Evolutionary conservation across 1,140 invertebrate species (phyloP), one percentile per base, ranked within the genome.

Genomic region (Gryon sp.): DNA sequence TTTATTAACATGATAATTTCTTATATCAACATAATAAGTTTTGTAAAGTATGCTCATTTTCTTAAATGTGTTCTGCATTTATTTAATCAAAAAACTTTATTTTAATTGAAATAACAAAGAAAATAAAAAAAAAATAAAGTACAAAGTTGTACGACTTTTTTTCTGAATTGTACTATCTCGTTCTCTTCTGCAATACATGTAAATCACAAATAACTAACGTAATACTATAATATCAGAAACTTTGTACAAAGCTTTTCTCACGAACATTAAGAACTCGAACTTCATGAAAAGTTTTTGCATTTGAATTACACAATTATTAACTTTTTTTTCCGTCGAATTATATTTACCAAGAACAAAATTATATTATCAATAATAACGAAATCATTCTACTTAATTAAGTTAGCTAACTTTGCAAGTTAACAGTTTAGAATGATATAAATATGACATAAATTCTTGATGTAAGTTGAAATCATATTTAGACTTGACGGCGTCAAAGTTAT

Each of bases 251-350:
- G 65, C 65, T 69, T 69, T 69, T 69, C 65, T 40, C 43, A 16
- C 43, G 30, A 69, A 68, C 52, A 50, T 41, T 24, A 52, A 52
- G 26, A 70, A 32, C 43, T 69, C 22, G 0, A 65, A 53, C 46
- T 53, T 46, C 7, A 11, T n/a, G 9, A 12, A 70, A 70, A 70
- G 46, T 70, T 70, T 19, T 30, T n/a, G 53, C 53, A 62, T 62
- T 70, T 62, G 60, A 57, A 70, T 70, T 70, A 53, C 46, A 53
- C 55, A 62, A 70, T 70, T 70, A 53, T 53, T 62, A 70, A 53
- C 46, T 70, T 38, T 22, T 55, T 62, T 70, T 16, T 70, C 34
- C 20, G 52, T 22, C 12, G 30, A 69, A 69, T 69, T 59, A 69
- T 59, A 57, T 50, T 50, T 50, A n/a, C 12, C 16, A 34, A 50